Conservation (phyloP, 2,888 invertebrate species). For the Papilio demoleus region DNA sequence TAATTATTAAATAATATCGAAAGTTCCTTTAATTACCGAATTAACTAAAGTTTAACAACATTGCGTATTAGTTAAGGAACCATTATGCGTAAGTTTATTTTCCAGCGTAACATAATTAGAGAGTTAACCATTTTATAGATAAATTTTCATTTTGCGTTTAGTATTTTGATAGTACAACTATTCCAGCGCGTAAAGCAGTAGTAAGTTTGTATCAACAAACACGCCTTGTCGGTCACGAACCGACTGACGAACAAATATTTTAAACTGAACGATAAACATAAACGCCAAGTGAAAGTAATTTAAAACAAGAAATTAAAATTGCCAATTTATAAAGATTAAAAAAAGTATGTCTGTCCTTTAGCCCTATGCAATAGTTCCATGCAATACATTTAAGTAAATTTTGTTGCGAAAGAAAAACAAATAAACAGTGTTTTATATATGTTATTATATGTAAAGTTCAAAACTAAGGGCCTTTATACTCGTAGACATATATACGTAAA, state of each 20-base stretch:
- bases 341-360: not conserved
- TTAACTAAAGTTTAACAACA: no score
- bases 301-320: not conserved
- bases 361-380: not conserved
- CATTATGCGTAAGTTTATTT: not conserved
- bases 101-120: not conserved
- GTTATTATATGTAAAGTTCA: no score
- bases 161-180: constrained; percentile 17
- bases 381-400: no score
- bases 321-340: not conserved
- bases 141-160: not conserved
- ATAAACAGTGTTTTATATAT: no score
- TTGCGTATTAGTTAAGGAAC: no score
- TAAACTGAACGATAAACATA: constrained; percentile 27
- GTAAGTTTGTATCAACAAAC: constrained; percentile 30
- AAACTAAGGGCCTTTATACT: no score
- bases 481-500: no score
- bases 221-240: constrained; percentile 39
- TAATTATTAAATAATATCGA: no score
- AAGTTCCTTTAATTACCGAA: no score
- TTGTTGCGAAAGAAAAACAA: no score
- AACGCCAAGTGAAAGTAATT: not conserved
- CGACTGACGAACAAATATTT: constrained; percentile 34
- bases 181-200: constrained; percentile 26
- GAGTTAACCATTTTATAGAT: not conserved